A percentile compares a stretch with the other conserved stretches of the same genome.
Conservation (phyloP, 1,140 invertebrate genomes). For the Drosophila teissieri region DNA sequence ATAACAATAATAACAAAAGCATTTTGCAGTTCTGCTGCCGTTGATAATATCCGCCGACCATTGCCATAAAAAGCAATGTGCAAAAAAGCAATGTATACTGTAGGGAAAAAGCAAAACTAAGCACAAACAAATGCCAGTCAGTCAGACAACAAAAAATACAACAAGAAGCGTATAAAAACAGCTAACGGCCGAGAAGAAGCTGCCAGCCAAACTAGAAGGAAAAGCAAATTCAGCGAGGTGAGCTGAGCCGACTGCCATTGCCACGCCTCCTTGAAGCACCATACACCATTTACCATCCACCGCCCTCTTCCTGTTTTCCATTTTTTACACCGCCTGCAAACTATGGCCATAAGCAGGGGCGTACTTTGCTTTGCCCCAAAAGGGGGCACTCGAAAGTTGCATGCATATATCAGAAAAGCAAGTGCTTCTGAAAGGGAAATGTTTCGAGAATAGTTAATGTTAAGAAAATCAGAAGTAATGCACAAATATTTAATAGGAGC, state of each 20-base stretch:
- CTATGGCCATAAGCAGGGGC: conserved; percentile 5
- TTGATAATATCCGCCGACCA: conserved; percentile 75
- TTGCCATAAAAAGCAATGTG: conserved; percentile 57
- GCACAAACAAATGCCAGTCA: conserved; percentile 45
- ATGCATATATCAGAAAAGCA: neutral
- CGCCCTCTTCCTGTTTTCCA: conserved; percentile 18
- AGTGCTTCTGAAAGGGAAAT: neutral
- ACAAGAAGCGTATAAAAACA: neutral
- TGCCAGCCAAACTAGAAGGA: conserved; percentile 20
- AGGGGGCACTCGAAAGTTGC: neutral
- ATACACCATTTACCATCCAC: neutral
- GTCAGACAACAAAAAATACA: conserved; percentile 9
- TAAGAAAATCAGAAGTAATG: too few relatives aligned
- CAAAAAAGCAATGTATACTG: conserved; percentile 32
- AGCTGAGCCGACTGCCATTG: conserved; percentile 38
- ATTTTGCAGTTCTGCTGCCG: conserved; percentile 52
- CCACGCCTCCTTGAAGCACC: conserved; percentile 40
- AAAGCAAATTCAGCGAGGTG: conserved; percentile 6
- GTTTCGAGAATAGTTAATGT: neutral
- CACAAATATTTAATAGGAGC: too few relatives aligned
- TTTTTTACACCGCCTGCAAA: conserved; percentile 17
- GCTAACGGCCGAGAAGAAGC: conserved; percentile 4
- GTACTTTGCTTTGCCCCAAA: neutral
- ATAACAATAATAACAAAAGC: conserved; percentile 59
- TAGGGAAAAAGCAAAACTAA: conserved; percentile 22